Percentiles rank a stretch among this genome's conserved stretches.
phyloP scores from a whole-genome alignment of 2,113 vertebrate genomes.

The Perca flavescens region DNA sequence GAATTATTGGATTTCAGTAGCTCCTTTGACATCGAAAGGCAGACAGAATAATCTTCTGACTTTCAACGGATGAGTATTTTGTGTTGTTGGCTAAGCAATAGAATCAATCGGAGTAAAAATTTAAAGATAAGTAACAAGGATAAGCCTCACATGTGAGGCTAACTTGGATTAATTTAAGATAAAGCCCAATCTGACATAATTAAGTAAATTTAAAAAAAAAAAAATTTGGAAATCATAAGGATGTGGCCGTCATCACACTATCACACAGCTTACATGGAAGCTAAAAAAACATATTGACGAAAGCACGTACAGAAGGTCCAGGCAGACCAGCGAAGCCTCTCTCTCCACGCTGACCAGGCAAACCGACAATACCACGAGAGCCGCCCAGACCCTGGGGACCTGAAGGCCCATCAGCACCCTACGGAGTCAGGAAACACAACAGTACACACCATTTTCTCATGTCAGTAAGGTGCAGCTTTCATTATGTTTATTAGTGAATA shows the following conservation, averaged over 20 bases:
- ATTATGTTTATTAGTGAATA: neutral
- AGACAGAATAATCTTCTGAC: conserved; percentile 1
- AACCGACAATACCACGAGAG: conserved; percentile 94
- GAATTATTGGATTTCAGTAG: neutral
- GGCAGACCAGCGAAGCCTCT: conserved; percentile 96
- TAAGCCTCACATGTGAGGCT: neutral
- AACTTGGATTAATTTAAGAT: neutral
- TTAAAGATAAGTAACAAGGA: neutral
- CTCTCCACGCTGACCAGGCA: conserved; percentile 97
- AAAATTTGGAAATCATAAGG: neutral
- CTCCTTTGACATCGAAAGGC: neutral
- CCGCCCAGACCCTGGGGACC: conserved; percentile 93
- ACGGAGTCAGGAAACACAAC: conserved; percentile 23
- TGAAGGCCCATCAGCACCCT: conserved; percentile 92
- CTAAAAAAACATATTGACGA: neutral
- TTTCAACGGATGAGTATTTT: neutral
- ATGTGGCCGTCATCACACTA: neutral
- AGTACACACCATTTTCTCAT: neutral
- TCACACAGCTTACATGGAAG: neutral
- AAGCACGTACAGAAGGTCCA: conserved; percentile 92
- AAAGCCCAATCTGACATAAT: neutral
- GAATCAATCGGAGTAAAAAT: neutral
- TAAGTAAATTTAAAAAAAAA: neutral
- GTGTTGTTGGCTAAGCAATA: neutral
- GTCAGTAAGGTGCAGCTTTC: neutral